phyloP scores from a whole-genome alignment of 2,113 vertebrate genomes.

The Bujurquina vittata region DNA sequence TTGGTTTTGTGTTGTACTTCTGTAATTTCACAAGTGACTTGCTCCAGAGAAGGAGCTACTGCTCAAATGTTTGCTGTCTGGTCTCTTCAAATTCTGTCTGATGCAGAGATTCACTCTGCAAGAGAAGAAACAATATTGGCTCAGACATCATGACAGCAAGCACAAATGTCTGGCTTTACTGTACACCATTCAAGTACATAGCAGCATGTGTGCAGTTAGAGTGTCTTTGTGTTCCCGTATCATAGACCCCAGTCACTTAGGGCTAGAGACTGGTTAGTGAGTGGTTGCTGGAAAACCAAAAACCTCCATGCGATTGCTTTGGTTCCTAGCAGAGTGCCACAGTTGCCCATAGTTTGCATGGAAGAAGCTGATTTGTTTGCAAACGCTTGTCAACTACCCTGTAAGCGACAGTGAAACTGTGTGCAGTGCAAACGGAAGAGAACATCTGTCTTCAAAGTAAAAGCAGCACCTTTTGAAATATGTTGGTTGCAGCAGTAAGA shows the following conservation, averaged over 20 bases:
- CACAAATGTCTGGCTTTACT: conserved; percentile 11
- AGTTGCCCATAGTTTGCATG: background rate
- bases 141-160: conserved; percentile 1
- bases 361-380: background rate
- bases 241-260: background rate
- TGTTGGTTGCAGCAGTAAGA: background rate
- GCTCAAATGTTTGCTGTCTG: conserved; percentile 17
- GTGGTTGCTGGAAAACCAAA: background rate
- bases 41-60: background rate
- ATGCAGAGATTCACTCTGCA: conserved; percentile 22
- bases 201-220: background rate
- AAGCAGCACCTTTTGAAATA: background rate
- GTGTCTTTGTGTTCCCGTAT: background rate
- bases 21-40: background rate
- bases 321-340: background rate
- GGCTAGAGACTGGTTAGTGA: background rate
- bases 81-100: conserved; percentile 2
- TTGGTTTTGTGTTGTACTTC: background rate
- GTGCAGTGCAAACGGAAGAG: background rate
- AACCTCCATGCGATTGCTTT: background rate
- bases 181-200: background rate
- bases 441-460: background rate
- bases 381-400: background rate
- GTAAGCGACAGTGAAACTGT: background rate
- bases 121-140: background rate